These are phyloP conservation scores for Platyrinchus mystaceus DNA, from an alignment of 2,797 vertebrate genomes.

Conservation along the genomic window DNA sequence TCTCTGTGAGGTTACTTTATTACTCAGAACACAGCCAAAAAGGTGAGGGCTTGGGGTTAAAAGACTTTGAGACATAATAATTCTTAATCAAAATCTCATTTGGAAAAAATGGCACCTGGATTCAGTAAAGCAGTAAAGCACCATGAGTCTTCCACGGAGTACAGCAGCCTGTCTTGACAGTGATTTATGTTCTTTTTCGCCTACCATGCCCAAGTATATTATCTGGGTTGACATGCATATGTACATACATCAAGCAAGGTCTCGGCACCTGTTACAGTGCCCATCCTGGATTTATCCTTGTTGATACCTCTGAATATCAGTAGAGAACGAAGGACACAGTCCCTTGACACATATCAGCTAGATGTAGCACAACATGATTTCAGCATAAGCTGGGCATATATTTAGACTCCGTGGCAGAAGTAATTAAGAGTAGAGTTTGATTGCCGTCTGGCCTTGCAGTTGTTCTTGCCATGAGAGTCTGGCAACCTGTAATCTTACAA, in stretches of 20 bases:
- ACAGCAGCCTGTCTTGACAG: slow-evolving; percentile 71
- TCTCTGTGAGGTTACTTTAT: slow-evolving; percentile 37
- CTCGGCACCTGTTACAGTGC: slow-evolving; percentile 30
- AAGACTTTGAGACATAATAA: slow-evolving; percentile 64
- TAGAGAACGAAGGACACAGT: not conserved
- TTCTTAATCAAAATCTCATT: slow-evolving; percentile 73
- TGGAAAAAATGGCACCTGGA: slow-evolving; percentile 43
- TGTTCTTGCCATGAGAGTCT: slow-evolving; percentile 50
- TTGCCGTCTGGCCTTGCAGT: slow-evolving; percentile 49
- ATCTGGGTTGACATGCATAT: slow-evolving; percentile 71
- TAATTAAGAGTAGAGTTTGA: slow-evolving; percentile 59
- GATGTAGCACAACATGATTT: not conserved
- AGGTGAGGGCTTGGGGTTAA: slow-evolving; percentile 32
- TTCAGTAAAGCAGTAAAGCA: slow-evolving; percentile 30
- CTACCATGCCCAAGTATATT: slow-evolving; percentile 69
- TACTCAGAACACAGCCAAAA: slow-evolving; percentile 41
- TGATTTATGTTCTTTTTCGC: slow-evolving; percentile 77
- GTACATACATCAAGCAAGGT: slow-evolving; percentile 60
- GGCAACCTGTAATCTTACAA: slow-evolving; percentile 56
- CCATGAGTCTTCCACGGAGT: slow-evolving; percentile 55
- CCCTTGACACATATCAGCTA: slow-evolving; percentile 11
- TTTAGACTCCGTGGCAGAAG: not conserved
- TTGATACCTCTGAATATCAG: slow-evolving; percentile 21
- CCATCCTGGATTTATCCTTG: slow-evolving; percentile 30
- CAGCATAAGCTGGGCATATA: not conserved